These are phyloP conservation scores for Sus cebifrons DNA, from an alignment of 2,797 vertebrate genomes.

Conservation along the genomic window DNA sequence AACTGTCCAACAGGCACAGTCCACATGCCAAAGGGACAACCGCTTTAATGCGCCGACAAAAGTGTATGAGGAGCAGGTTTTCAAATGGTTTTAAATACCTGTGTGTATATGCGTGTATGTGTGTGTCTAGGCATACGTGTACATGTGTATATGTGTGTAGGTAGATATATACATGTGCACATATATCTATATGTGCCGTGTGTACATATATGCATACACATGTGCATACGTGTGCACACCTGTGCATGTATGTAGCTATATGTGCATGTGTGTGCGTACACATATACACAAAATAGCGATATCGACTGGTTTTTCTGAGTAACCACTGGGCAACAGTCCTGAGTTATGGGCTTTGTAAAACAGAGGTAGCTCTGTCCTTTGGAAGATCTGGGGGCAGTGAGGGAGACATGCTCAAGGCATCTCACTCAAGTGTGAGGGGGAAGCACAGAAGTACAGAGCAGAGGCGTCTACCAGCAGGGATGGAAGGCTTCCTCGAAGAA, in stretches of 20 bases:
- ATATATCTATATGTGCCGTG: too few relatives aligned
- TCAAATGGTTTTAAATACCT: neutral
- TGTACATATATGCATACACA: too few relatives aligned
- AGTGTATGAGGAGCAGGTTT: neutral
- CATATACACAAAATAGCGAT: too few relatives aligned
- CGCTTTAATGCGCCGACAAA: neutral
- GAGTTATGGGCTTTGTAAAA: neutral
- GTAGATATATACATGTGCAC: too few relatives aligned
- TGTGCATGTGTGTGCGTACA: too few relatives aligned
- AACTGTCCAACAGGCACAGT: neutral
- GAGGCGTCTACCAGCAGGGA: too few relatives aligned
- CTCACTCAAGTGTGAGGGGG: neutral
- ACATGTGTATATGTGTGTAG: too few relatives aligned
- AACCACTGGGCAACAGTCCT: neutral
- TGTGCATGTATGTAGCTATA: too few relatives aligned
- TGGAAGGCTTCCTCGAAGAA: slow-evolving; percentile 3
- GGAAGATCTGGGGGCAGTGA: neutral
- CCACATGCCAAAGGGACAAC: neutral
- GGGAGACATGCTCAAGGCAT: neutral
- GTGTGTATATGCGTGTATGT: too few relatives aligned
- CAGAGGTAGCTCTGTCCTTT: neutral
- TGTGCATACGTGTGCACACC: too few relatives aligned
- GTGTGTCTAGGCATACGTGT: too few relatives aligned
- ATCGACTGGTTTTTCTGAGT: neutral
- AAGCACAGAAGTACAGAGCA: neutral